phyloP scores from a whole-genome alignment of 2,113 vertebrate genomes.

The Typhlomys cinereus region DNA sequence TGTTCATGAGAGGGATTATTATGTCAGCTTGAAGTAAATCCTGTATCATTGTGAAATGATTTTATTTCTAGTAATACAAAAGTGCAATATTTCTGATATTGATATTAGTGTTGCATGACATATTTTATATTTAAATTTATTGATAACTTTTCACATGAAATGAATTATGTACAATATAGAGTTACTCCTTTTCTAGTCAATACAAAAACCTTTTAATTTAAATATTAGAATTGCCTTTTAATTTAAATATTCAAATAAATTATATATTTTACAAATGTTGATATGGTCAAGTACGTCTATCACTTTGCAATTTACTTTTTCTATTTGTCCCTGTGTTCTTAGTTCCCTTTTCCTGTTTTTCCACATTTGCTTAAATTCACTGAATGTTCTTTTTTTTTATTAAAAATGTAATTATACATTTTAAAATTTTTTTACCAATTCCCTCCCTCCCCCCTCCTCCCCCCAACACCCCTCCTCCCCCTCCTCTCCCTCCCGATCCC shows the following conservation, averaged over 20 bases:
- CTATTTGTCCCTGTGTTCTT: not conserved
- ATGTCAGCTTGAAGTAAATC: not conserved
- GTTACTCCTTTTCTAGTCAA: not conserved
- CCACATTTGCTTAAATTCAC: slow-evolving; percentile 18
- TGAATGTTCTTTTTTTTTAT: not conserved
- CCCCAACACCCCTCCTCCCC: too few relatives aligned
- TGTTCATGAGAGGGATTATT: not conserved
- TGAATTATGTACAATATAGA: not conserved
- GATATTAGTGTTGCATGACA: not conserved
- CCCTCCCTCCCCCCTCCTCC: too few relatives aligned
- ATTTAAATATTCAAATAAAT: not conserved
- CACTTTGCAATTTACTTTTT: slow-evolving; percentile 16
- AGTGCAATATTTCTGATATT: not conserved
- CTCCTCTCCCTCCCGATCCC: too few relatives aligned
- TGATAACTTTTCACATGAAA: slow-evolving; percentile 2
- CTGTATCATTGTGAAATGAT: slow-evolving; percentile 42
- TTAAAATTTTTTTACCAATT: too few relatives aligned
- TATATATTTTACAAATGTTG: slow-evolving; percentile 10
- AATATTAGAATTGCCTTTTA: slow-evolving; percentile 7
- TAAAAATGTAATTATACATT: too few relatives aligned
- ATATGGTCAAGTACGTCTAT: slow-evolving; percentile 19
- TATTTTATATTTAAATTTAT: slow-evolving; percentile 43
- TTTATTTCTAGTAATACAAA: not conserved
- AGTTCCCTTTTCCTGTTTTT: not conserved
- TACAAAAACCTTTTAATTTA: not conserved